phyloP scores from a whole-genome alignment of 2,888 invertebrate species.

The Ditula angustiorana region DNA sequence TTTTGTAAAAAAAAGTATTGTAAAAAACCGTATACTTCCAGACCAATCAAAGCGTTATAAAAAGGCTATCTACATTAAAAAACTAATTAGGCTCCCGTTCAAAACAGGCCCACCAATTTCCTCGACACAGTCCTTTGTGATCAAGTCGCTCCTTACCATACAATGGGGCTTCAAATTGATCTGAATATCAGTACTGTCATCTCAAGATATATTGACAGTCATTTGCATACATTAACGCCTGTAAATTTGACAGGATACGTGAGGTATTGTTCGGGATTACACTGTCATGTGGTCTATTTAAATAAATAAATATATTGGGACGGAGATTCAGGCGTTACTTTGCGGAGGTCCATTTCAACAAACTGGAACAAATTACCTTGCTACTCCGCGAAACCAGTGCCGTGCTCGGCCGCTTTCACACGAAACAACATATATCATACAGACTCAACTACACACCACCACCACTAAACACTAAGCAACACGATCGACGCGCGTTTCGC shows the following conservation, averaged over 20 bases:
- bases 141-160: constrained; percentile 55
- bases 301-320: no score
- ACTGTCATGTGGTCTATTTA: constrained; percentile 20
- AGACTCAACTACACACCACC: no score
- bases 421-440: no score
- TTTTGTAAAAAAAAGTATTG: no score
- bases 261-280: constrained; percentile 47
- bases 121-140: constrained; percentile 49
- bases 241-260: constrained; percentile 52
- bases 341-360: no score
- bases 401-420: no score
- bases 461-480: no score
- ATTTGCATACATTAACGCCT: constrained; percentile 52
- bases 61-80: constrained; percentile 22
- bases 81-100: constrained; percentile 33
- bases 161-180: constrained; percentile 56
- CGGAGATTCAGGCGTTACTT: no score
- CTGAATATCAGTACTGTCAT: constrained; percentile 48
- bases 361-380: no score
- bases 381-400: no score
- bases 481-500: no score
- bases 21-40: no score
- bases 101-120: constrained; percentile 52
- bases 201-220: constrained; percentile 44
- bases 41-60: neutral